Evolutionary conservation across 2,113 vertebrate genomes (phyloP), one percentile per base, ranked within the genome.

Genomic region (Ceyx melanurus): DNA sequence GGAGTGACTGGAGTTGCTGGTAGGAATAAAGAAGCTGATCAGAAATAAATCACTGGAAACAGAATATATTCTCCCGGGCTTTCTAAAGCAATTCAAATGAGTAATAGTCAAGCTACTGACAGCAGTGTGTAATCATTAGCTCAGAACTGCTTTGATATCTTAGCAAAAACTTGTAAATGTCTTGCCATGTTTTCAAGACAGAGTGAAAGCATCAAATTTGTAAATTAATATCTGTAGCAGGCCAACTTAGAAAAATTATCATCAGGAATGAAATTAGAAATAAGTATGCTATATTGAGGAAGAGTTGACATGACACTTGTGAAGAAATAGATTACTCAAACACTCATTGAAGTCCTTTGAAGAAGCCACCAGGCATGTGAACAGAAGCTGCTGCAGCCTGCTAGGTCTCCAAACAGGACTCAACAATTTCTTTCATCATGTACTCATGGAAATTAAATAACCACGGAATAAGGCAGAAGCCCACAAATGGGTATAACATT

Each of bases 271-370:
- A 50, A 87, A 89, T 76, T 82, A 91, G 53, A 82, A 90, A 61
- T 68, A 72, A 29, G 72, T 86, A 26, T 56, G 43, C 25, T 86
- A 29, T 18, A 19, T 4, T 58, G 54, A 68, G 28, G 68, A 86
- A 56, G 48, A 84, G 53, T 78, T 82, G 51, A 80, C 72, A 70
- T 76, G 5, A 3, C 28, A 66, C 48, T 94, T 88, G 33, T 74
- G 62, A 87, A 74, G 75, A 48, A 86, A n/a, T 5, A 86, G 91
- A 62, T 82, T 8, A 73, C 85, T 77, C 43, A 57, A 73, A 85
- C 91, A n/a, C 40, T 87, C 74, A 48, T 8, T 58, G 25, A 88
- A 92, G 21, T 62, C 46, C 64, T 92, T 91, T 89, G 90, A 95
- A 82, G 85, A 74, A 77, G 31, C 31, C 67, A 82, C 66, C 58